Base-by-base conservation (phyloP, 2,797 vertebrate species). In the Characodon lateralis region DNA sequence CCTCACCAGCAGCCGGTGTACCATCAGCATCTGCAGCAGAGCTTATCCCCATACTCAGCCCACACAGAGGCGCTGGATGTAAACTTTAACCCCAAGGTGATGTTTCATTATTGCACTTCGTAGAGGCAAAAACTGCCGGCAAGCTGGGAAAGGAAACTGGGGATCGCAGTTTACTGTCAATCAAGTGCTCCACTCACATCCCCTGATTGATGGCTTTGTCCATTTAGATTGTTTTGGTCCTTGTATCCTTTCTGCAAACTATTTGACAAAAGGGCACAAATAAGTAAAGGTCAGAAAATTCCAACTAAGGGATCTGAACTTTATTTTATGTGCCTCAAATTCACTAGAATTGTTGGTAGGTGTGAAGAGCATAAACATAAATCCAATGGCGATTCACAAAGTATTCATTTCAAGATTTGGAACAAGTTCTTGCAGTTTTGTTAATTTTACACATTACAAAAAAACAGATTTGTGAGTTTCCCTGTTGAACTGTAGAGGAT, bases 31-130 rank as follows among this genome's bases (percentile, higher is more conserved):
- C 80, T 78, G 6, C 93, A 91, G 48, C 91, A 94, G 79, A 93
- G 90, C 89, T 31, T 85, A 71, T 77, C 90, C 20, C 86, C 88
- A 0, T 87, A 90, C 28, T 81, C 87, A 16, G 81, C 92, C 74
- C 91, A 87, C 63, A 78, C 91, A 59, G 94, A 95, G 77, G 91
- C 95, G 1, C 90, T 99, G 85, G 98, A 99, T 63, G 95, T 99
- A 72, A 99, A 99, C 92, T 98, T 98, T 89, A 99, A 99, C 88
- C 97, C 96, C 12, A 97, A 96, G 92, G 89, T 95, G 22, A 82
- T 65, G 76, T 50, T 16, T 70, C 24, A 13, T 50, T 50, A 13
- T 35, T 22, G 6, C 2, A 24, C 24, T 69, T 46, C 1, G 8
- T 46, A 46, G 66, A 69, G 39, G 22, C 4, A n/a, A n/a, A n/a